phyloP scores from a whole-genome alignment of 2,797 vertebrate genomes.

The Emys orbicularis region DNA sequence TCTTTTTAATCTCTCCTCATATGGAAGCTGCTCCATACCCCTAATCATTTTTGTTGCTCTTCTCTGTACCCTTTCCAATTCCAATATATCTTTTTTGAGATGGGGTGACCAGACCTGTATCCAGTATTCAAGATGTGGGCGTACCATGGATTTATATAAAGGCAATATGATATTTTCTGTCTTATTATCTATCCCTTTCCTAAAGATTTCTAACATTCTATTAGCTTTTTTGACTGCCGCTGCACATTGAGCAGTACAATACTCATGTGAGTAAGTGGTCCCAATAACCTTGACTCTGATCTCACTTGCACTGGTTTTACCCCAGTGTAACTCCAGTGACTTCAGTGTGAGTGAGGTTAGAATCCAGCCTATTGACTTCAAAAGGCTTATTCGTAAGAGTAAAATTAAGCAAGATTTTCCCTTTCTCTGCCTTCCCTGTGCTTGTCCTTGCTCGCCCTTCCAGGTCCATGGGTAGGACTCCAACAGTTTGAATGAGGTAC shows the following conservation, averaged over 20 bases:
- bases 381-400: background rate
- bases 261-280: background rate
- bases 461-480: accelerated
- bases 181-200: background rate
- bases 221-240: background rate
- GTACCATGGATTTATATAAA: background rate
- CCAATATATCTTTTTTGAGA: background rate
- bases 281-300: background rate
- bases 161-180: background rate
- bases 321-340: background rate
- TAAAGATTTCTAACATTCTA: background rate
- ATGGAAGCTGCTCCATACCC: background rate
- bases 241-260: background rate
- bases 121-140: background rate
- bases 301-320: background rate
- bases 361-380: background rate
- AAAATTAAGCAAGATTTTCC: accelerated
- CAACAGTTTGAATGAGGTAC: background rate
- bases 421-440: background rate
- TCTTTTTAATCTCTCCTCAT: background rate
- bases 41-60: background rate
- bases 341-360: background rate
- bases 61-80: background rate
- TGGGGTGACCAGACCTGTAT: background rate
- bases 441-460: background rate